Evolutionary conservation across 2,797 vertebrate species (phyloP), one percentile per base, ranked within the genome.

Genomic region (Gallinago nigripennis): DNA sequence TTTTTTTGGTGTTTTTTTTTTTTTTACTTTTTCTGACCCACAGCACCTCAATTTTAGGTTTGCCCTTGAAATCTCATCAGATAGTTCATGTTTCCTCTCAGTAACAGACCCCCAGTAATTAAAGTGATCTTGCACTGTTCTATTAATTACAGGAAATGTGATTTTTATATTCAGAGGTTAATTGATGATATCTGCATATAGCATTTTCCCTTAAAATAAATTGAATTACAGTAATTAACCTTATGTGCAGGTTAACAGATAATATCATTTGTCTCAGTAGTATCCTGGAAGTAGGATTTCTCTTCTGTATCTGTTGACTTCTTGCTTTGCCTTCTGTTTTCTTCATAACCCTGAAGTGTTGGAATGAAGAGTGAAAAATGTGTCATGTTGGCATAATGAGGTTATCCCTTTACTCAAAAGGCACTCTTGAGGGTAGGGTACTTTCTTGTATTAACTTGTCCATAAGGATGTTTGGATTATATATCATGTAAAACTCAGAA

Each of bases 141-240:
- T 93, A 64, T 97, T 97, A 96, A 96, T 95, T 97, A 96, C 28
- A 46, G 77, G 69, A 96, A 93, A 64, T 95, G 57, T 83, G 80
- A 58, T 82, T 94, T 96, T 93, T 71, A 64, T 90, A 92, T 91
- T 90, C 60, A 66, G 50, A 88, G 64, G 84, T 94, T 96, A 97
- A 96, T 93, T 97, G 81, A 86, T 69, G 64, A 58, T 73, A 89
- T 71, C 78, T 94, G 28, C 78, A 54, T 37, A 61, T 61, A 88
- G 30, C 51, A 19, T 91, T 96, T 96, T 91, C 70, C 39, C 50
- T 95, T 79, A 80, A 94, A 93, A 92, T 92, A 79, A 82, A 88
- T 50, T 78, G 35, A 82, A 89, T 82, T 79, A 39, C 30, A 50
- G 24, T 85, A 82, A 94, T 97, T 96, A 95, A 94, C 85, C 69